Conservation (phyloP, 2,797 vertebrate species). For the Picus viridis region DNA sequence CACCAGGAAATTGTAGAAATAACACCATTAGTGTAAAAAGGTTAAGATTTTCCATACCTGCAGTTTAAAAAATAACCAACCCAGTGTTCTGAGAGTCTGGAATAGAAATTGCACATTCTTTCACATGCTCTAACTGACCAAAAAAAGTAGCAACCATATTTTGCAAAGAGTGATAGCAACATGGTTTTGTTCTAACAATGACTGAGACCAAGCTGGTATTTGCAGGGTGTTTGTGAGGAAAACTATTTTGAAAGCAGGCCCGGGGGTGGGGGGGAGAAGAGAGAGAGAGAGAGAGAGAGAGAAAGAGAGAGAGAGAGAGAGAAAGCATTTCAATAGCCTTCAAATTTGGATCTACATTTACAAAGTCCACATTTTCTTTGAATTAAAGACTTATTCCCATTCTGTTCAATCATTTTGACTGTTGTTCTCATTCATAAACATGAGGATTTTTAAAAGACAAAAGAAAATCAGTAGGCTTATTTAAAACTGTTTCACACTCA, state of each 20-base stretch:
- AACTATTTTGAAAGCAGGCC: neutral
- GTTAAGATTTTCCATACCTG: neutral
- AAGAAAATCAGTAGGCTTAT: neutral
- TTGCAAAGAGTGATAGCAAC: neutral
- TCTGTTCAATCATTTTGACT: neutral
- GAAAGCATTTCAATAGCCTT: neutral
- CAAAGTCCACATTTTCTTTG: neutral
- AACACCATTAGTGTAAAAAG: neutral
- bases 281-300: too few species aligned
- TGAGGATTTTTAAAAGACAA: neutral
- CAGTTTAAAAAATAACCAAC: neutral
- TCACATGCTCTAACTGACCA: neutral
- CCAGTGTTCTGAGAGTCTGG: neutral
- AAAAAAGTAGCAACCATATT: neutral
- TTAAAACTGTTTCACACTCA: neutral
- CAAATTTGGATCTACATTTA: neutral
- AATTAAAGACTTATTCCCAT: neutral
- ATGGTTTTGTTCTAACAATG: neutral
- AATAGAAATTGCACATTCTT: neutral
- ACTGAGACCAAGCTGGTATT: neutral
- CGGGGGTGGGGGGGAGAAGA: too few species aligned
- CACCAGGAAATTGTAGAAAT: neutral
- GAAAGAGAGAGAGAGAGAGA: too few species aligned
- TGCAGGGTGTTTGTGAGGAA: neutral
- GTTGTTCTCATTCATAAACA: neutral